phyloP scores from a whole-genome alignment of 2,113 vertebrate genomes.

The Ammodytes marinus region DNA sequence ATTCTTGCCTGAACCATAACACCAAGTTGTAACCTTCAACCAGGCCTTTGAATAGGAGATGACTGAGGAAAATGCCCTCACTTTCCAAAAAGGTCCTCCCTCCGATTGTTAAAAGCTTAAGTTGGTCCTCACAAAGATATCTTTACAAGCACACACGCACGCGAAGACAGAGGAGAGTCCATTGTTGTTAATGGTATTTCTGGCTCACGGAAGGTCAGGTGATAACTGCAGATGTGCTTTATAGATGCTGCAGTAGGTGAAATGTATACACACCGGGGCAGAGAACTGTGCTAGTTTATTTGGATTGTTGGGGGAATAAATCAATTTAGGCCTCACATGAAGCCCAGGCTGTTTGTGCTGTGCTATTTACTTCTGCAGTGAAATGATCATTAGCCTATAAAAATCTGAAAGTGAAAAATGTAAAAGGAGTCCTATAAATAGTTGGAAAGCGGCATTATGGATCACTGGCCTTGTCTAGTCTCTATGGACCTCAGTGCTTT shows the following conservation, averaged over 20 bases:
- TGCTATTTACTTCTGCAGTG: conserved; percentile 79
- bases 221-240: conserved; percentile 45
- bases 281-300: conserved; percentile 61
- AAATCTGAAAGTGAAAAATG: conserved; percentile 81
- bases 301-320: conserved; percentile 70
- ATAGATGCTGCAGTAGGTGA: conserved; percentile 28
- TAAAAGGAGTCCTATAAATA: conserved; percentile 82
- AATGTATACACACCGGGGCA: conserved; percentile 20
- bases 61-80: too few relatives aligned
- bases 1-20: too few relatives aligned
- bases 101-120: too few relatives aligned
- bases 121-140: too few relatives aligned
- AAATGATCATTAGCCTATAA: conserved; percentile 85
- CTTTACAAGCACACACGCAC: not conserved
- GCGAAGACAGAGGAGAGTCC: conserved; percentile 42
- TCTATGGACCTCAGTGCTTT: conserved; percentile 58
- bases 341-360: conserved; percentile 71
- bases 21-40: too few relatives aligned
- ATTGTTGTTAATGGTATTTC: conserved; percentile 40
- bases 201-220: conserved; percentile 34
- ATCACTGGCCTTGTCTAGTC: conserved; percentile 71
- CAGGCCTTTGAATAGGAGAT: too few relatives aligned
- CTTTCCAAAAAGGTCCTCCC: too few relatives aligned
- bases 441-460: conserved; percentile 70
- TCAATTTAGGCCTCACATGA: conserved; percentile 79